A percentile compares a stretch with the other conserved stretches of the same genome.
phyloP scores from a whole-genome alignment of 1,140 invertebrate species.

The Spodoptera litura region DNA sequence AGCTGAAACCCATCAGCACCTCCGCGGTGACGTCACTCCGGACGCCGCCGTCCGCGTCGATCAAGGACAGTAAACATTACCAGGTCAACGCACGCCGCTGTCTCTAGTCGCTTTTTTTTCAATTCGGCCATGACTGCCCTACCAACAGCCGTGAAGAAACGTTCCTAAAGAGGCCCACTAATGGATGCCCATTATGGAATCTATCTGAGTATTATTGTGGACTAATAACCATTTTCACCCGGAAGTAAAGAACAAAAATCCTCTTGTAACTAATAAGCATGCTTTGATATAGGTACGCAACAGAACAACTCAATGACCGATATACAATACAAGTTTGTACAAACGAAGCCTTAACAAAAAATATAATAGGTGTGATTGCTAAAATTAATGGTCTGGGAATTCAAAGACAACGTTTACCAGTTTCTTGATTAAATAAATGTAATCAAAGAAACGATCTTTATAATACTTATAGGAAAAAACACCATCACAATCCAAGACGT shows the following conservation, averaged over 20 bases:
- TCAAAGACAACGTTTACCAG: background rate
- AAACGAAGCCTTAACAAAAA: constrained; percentile 9
- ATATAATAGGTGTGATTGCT: constrained; percentile 1
- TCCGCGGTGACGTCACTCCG: constrained; percentile 79
- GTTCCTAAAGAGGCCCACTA: constrained; percentile 62
- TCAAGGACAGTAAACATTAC: constrained; percentile 84
- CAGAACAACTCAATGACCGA: constrained; percentile 1
- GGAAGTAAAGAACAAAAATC: constrained; percentile 18
- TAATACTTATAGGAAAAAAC: background rate
- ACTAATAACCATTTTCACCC: constrained; percentile 22
- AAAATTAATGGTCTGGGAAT: constrained; percentile 15
- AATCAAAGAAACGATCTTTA: constrained; percentile 42
- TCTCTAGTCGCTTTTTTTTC: constrained; percentile 73
- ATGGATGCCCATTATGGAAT: constrained; percentile 42
- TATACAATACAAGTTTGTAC: background rate
- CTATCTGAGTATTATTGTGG: constrained; percentile 14
- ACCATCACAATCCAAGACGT: constrained; percentile 11
- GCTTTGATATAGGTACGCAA: background rate
- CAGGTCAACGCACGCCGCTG: constrained; percentile 79
- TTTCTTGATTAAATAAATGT: constrained; percentile 38
- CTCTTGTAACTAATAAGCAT: background rate
- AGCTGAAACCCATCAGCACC: constrained; percentile 82
- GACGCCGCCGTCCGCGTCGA: constrained; percentile 66
- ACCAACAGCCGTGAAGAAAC: constrained; percentile 61
- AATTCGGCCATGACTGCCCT: constrained; percentile 73